phyloP scores from a whole-genome alignment of 2,888 invertebrate genomes.

The Melanostoma mellinum region DNA sequence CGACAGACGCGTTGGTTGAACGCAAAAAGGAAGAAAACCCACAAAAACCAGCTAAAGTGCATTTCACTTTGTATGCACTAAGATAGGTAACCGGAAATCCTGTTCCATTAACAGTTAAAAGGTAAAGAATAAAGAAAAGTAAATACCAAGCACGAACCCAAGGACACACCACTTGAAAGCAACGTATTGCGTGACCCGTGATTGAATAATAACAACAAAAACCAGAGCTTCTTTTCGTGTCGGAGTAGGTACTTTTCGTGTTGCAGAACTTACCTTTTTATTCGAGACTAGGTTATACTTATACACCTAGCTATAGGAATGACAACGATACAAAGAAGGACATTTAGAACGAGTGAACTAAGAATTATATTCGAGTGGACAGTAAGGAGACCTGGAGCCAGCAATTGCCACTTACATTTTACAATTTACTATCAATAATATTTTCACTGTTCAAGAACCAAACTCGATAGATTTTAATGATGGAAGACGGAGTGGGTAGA shows the following conservation, averaged over 20 bases:
- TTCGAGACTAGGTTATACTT: not conserved
- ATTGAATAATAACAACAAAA: slow-evolving; percentile 62
- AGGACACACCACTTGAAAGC: slow-evolving; percentile 56
- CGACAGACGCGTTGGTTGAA: not conserved
- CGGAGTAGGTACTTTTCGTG: slow-evolving; percentile 1
- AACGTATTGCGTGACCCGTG: slow-evolving; percentile 65
- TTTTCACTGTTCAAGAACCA: slow-evolving; percentile 14
- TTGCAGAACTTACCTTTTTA: slow-evolving; percentile 8
- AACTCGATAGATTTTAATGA: slow-evolving; percentile 40
- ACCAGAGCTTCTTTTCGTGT: slow-evolving; percentile 25
- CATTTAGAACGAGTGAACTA: slow-evolving; percentile 6
- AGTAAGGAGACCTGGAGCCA: slow-evolving; percentile 34
- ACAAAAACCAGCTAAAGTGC: slow-evolving; percentile 58
- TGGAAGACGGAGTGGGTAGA: not conserved
- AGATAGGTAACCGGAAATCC: slow-evolving; percentile 69
- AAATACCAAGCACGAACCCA: slow-evolving; percentile 41
- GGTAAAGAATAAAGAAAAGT: slow-evolving; percentile 61
- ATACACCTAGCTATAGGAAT: not conserved
- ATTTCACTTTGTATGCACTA: slow-evolving; percentile 67
- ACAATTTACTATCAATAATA: slow-evolving; percentile 68
- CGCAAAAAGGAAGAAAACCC: slow-evolving; percentile 32
- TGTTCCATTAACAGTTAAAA: slow-evolving; percentile 68
- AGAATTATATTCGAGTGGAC: slow-evolving; percentile 1
- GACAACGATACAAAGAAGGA: slow-evolving; percentile 23
- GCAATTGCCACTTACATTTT: slow-evolving; percentile 61